These are phyloP conservation scores for Anolis apletophallus DNA, from an alignment of 2,797 vertebrate species.

Conservation along the genomic window DNA sequence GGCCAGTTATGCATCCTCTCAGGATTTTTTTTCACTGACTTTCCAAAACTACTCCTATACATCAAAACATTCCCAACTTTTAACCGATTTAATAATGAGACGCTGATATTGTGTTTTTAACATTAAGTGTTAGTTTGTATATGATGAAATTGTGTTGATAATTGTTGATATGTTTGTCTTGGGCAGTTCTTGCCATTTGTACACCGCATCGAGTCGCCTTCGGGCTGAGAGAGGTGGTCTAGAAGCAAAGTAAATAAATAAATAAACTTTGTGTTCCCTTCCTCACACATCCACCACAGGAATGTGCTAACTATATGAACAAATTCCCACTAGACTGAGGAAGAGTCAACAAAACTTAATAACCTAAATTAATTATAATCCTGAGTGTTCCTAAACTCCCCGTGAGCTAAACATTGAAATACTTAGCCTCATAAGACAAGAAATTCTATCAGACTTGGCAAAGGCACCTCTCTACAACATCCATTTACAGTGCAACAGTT, in stretches of 20 bases:
- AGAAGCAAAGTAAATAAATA: too few species aligned
- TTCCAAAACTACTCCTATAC: background rate
- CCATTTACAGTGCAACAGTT: background rate
- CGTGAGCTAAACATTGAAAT: background rate
- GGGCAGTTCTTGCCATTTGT: too few species aligned
- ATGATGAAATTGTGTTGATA: too few species aligned
- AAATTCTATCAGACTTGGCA: background rate
- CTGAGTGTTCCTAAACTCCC: background rate
- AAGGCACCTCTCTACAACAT: conserved; percentile 5
- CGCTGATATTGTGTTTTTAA: too few species aligned
- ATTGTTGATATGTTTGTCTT: too few species aligned
- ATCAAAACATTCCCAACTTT: background rate
- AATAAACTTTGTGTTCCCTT: too few species aligned
- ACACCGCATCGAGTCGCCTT: too few species aligned
- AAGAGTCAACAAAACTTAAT: background rate
- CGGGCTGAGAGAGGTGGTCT: too few species aligned
- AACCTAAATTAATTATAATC: background rate
- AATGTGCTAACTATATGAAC: background rate
- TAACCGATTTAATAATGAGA: too few species aligned
- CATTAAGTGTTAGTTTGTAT: too few species aligned
- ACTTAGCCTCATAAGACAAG: background rate
- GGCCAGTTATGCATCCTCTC: background rate
- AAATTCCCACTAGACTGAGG: background rate
- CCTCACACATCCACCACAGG: too few species aligned
- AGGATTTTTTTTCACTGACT: background rate